phyloP scores from a whole-genome alignment of 1,140 invertebrate genomes.

The Musca domestica region DNA sequence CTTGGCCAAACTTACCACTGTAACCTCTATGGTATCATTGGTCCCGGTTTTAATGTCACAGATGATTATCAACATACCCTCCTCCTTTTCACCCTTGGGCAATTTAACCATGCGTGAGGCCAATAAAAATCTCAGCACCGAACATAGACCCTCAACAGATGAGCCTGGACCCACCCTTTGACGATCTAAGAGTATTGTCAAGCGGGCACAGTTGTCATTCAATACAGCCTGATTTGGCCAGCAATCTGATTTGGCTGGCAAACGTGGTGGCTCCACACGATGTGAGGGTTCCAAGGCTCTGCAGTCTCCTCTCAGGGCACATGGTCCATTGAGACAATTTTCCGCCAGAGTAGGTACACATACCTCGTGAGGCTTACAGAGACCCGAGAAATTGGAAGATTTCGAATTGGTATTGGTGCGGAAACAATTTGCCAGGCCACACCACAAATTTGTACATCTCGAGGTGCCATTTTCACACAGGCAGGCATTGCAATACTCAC shows the following conservation, averaged over 20 bases:
- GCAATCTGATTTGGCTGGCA: slow-evolving; percentile 71
- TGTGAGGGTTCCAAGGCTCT: slow-evolving; percentile 69
- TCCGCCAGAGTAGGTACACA: slow-evolving; percentile 74
- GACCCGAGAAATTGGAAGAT: slow-evolving; percentile 57
- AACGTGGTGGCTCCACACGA: slow-evolving; percentile 70
- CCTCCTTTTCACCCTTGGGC: slow-evolving; percentile 20
- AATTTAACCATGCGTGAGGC: slow-evolving; percentile 59
- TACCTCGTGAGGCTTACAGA: slow-evolving; percentile 55
- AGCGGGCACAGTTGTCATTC: slow-evolving; percentile 71
- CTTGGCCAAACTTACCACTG: slow-evolving; percentile 65
- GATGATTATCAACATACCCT: slow-evolving; percentile 67
- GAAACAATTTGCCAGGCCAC: slow-evolving; percentile 76
- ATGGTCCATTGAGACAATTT: slow-evolving; percentile 74
- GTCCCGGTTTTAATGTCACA: slow-evolving; percentile 77
- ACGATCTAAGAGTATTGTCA: slow-evolving; percentile 69
- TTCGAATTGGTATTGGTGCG: slow-evolving; percentile 55
- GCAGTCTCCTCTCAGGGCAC: slow-evolving; percentile 79
- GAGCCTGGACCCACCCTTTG: slow-evolving; percentile 66
- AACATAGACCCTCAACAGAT: slow-evolving; percentile 70
- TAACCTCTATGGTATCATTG: slow-evolving; percentile 84
- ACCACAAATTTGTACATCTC: slow-evolving; percentile 82
- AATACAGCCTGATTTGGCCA: slow-evolving; percentile 72
- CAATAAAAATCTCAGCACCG: slow-evolving; percentile 65
- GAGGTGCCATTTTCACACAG: slow-evolving; percentile 71
- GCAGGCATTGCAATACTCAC: slow-evolving; percentile 80